A percentile compares a stretch with the other conserved stretches of the same genome.
These are phyloP conservation scores for Eurytoma adleriae DNA, from an alignment of 2,888 invertebrate species.

Conservation along the genomic window DNA sequence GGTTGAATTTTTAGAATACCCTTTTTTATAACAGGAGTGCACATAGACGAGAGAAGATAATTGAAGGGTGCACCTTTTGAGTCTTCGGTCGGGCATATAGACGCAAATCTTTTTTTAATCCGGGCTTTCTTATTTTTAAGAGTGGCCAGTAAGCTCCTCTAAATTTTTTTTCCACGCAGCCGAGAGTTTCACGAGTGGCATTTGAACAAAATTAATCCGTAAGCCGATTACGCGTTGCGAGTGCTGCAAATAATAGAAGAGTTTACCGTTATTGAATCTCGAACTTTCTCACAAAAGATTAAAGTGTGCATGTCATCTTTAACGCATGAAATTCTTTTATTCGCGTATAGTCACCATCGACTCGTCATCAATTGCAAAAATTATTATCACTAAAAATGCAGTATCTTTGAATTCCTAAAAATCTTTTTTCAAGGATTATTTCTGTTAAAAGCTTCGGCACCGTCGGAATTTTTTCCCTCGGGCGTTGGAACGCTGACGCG, in stretches of 20 bases:
- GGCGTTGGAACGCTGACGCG: too few relatives aligned
- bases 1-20: too few relatives aligned
- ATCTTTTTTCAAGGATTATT: background rate
- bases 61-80: too few relatives aligned
- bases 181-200: conserved; percentile 31
- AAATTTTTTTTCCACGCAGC: conserved; percentile 19
- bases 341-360: too few relatives aligned
- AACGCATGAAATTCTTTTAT: too few relatives aligned
- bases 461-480: too few relatives aligned
- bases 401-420: too few relatives aligned
- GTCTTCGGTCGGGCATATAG: background rate
- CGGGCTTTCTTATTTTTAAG: conserved; percentile 44
- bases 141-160: conserved; percentile 41
- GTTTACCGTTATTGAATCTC: conserved; percentile 31
- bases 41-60: too few relatives aligned
- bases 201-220: conserved; percentile 52
- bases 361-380: too few relatives aligned
- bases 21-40: too few relatives aligned
- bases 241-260: conserved; percentile 53
- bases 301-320: too few relatives aligned
- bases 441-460: background rate
- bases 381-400: too few relatives aligned
- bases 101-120: conserved; percentile 31
- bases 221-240: conserved; percentile 46
- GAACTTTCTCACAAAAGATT: conserved; percentile 21